A percentile compares a stretch with the other conserved stretches of the same genome.
These are phyloP conservation scores for Anas platyrhynchos DNA, from an alignment of 2,113 vertebrate genomes.

Conservation along the genomic window DNA sequence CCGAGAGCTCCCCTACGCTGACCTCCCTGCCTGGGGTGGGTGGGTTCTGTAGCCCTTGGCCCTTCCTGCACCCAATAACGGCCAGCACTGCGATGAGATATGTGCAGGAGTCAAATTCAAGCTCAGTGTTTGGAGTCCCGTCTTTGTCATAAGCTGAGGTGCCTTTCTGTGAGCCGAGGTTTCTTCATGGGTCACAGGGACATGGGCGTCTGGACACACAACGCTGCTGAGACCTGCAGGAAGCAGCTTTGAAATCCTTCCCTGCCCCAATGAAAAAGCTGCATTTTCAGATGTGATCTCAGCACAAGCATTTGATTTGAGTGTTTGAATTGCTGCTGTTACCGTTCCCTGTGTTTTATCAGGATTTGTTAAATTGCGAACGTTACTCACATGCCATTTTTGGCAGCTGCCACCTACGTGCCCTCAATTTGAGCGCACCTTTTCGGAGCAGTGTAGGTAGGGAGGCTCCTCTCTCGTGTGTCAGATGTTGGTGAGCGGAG, in stretches of 20 bases:
- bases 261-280: background rate
- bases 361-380: slow-evolving; percentile 20
- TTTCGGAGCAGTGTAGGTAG: slow-evolving; percentile 20
- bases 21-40: too few relatives aligned
- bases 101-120: background rate
- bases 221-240: background rate
- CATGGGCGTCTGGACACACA: background rate
- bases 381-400: slow-evolving; percentile 34
- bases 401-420: slow-evolving; percentile 61
- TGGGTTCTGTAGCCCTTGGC: too few relatives aligned
- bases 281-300: background rate
- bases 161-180: background rate
- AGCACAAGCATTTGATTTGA: slow-evolving; percentile 28
- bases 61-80: background rate
- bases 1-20: too few relatives aligned
- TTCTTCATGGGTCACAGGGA: background rate
- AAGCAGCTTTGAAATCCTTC: background rate
- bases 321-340: slow-evolving; percentile 44
- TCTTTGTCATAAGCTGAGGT: background rate
- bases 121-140: background rate
- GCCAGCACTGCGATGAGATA: background rate
- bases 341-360: slow-evolving; percentile 11
- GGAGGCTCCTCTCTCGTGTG: slow-evolving; percentile 6
- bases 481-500: background rate
- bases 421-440: slow-evolving; percentile 31